These are phyloP conservation scores for Pseudopodoces humilis DNA, from an alignment of 2,113 vertebrate genomes.

Conservation along the genomic window DNA sequence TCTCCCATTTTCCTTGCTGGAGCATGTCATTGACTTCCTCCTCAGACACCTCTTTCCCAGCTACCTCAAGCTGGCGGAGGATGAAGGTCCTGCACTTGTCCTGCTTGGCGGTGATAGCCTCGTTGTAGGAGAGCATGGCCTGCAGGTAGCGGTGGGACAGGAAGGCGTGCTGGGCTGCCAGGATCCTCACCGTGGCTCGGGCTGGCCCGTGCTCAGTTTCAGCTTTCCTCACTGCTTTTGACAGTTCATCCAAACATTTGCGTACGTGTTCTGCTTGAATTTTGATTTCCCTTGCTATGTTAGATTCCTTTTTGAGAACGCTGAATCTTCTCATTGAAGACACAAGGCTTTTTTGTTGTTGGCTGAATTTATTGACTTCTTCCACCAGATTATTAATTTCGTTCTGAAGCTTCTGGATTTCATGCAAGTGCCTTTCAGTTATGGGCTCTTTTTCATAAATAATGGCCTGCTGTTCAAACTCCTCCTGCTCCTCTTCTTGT, in stretches of 20 bases:
- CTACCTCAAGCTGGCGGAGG: constrained; percentile 89
- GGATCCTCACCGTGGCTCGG: constrained; percentile 81
- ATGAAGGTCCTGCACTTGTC: constrained; percentile 92
- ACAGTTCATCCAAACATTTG: constrained; percentile 80
- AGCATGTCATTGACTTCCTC: constrained; percentile 91
- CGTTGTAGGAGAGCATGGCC: constrained; percentile 86
- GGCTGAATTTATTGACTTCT: constrained; percentile 84
- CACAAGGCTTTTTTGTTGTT: constrained; percentile 86
- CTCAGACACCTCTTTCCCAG: constrained; percentile 85
- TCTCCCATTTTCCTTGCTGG: constrained; percentile 90
- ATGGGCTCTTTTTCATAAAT: constrained; percentile 89
- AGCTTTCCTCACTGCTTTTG: constrained; percentile 76
- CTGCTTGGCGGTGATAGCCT: constrained; percentile 85
- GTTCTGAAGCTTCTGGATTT: constrained; percentile 85
- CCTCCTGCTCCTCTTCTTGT: constrained; percentile 65
- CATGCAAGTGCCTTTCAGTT: constrained; percentile 83
- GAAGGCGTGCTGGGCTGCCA: constrained; percentile 79
- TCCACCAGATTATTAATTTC: constrained; percentile 81
- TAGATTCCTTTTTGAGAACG: constrained; percentile 91
- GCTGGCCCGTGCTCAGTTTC: constrained; percentile 76
- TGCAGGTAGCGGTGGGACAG: constrained; percentile 82
- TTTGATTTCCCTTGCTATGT: constrained; percentile 85
- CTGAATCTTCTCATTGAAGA: constrained; percentile 93
- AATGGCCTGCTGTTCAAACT: constrained; percentile 82
- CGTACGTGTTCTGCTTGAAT: constrained; percentile 83